Evolutionary conservation across 2,797 vertebrate genomes (phyloP).

Genomic region (Semaprochilodus insignis): DNA sequence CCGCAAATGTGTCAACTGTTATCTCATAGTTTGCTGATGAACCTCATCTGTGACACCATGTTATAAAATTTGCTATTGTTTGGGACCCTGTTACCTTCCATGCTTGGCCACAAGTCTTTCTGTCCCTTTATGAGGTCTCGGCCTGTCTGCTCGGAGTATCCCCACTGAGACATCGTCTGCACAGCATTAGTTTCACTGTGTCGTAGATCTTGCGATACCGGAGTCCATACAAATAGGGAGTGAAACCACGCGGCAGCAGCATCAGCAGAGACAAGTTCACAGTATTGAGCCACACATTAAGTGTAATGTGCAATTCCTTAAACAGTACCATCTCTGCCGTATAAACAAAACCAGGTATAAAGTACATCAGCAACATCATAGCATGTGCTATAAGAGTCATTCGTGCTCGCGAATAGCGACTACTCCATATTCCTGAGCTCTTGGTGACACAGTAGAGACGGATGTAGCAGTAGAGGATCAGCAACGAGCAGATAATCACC

Average conservation of each 20-base stretch:
- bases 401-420: slow-evolving; percentile 80
- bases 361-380: slow-evolving; percentile 79
- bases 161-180: slow-evolving; percentile 57
- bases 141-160: slow-evolving; percentile 41
- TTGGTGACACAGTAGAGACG: slow-evolving; percentile 81
- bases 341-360: slow-evolving; percentile 79
- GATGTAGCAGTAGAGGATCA: slow-evolving; percentile 83
- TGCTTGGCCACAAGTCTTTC: no score
- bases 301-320: slow-evolving; percentile 32
- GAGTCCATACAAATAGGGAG: slow-evolving; percentile 82
- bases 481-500: slow-evolving; percentile 69
- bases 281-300: slow-evolving; percentile 76
- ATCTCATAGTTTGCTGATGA: no score
- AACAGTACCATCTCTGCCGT: slow-evolving; percentile 71
- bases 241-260: slow-evolving; percentile 78
- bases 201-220: slow-evolving; percentile 80
- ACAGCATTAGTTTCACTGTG: slow-evolving; percentile 69
- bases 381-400: slow-evolving; percentile 81
- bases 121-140: neutral
- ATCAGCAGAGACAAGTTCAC: slow-evolving; percentile 79
- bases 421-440: slow-evolving; percentile 81
- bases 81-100: no score
- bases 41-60: no score
- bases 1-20: no score
- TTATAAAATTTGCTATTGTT: no score